Evolutionary conservation across 2,888 invertebrate genomes (phyloP), one percentile per base, ranked within the genome.

Genomic region (Cantharis nigra): DNA sequence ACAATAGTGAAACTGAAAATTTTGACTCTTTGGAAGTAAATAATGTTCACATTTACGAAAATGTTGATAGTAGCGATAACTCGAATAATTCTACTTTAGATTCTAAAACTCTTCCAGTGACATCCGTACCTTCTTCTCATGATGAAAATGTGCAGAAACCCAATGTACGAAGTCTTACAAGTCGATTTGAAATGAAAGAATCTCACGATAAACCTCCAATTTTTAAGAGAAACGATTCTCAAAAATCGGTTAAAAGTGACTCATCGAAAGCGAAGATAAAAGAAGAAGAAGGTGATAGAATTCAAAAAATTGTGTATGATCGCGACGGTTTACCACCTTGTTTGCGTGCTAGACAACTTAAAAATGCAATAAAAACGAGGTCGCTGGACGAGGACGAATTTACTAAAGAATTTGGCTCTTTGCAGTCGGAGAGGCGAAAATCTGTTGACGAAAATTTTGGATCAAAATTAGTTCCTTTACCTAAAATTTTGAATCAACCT

Each of bases 341-440:
- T 78, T 87, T 92, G 70, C 90, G 93, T 0, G 92, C 93, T 0
- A 90, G 91, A 82, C 90, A 91, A 18, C 89, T 92, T 0, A 93
- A 92, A 84, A 91, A 92, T 80, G 91, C 92, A 0, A 88, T 90
- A 72, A 93, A 92, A 84, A 93, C 94, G 0, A 89, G 94, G 26
- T 94, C 94, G 0, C 86, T 94, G 74, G 94, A 94, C 86, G 94
- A 94, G 83, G 93, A 93, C 80, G 94, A 93, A 11, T 94, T 95
- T 82, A 89, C 92, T 1, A 92, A 93, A 79, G 94, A 94, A 84
- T 94, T 93, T 81, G 92, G 92, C 0, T 84, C 84, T 11, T 79
- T 78, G n/a, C 77, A 76, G 82, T 79, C 80, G 14, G 80, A 81
- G 26, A 81, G 93, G 13, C 87, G 93, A 77, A 93, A 93, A 86